A percentile compares a stretch with the other conserved stretches of the same genome.
Evolutionary conservation across 2,888 invertebrate genomes (phyloP).

Genomic region (Carterocephalus palaemon): DNA sequence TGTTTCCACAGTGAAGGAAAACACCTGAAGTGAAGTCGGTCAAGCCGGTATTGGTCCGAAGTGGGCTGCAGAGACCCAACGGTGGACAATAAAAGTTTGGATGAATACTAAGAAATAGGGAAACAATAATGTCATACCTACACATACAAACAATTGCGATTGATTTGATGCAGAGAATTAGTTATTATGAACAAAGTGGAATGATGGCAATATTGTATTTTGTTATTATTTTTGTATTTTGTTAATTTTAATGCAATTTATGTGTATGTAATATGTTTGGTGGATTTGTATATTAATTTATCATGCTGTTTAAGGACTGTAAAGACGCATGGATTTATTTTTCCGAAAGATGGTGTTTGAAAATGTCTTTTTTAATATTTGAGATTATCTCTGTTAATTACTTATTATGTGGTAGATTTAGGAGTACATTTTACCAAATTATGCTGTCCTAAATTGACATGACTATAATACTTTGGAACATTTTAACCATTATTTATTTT

Average conservation of each 20-base stretch:
- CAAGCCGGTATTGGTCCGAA: no score
- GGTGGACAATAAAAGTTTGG: no score
- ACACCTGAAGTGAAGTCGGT: no score
- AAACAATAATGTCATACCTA: constrained; percentile 15
- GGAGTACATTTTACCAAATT: no score
- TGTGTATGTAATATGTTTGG: constrained; percentile 26
- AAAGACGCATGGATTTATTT: constrained; percentile 30
- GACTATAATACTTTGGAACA: no score
- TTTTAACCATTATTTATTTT: no score
- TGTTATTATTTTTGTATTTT: constrained; percentile 11
- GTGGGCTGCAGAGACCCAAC: no score
- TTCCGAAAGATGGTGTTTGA: constrained; percentile 11
- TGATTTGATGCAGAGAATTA: neutral
- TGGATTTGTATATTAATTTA: constrained; percentile 36
- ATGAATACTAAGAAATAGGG: no score
- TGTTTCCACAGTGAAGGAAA: no score
- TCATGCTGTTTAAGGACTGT: constrained; percentile 28
- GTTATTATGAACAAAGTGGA: constrained; percentile 29
- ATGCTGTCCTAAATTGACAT: no score
- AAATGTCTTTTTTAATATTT: constrained; percentile 20
- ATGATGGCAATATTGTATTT: constrained; percentile 15
- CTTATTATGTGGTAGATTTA: no score
- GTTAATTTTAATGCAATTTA: constrained; percentile 12
- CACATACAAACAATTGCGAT: constrained; percentile 4
- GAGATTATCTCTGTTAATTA: no score